A percentile compares a stretch with the other conserved stretches of the same genome.
These are phyloP conservation scores for Cygnus atratus DNA, from an alignment of 2,113 vertebrate genomes.

Conservation along the genomic window DNA sequence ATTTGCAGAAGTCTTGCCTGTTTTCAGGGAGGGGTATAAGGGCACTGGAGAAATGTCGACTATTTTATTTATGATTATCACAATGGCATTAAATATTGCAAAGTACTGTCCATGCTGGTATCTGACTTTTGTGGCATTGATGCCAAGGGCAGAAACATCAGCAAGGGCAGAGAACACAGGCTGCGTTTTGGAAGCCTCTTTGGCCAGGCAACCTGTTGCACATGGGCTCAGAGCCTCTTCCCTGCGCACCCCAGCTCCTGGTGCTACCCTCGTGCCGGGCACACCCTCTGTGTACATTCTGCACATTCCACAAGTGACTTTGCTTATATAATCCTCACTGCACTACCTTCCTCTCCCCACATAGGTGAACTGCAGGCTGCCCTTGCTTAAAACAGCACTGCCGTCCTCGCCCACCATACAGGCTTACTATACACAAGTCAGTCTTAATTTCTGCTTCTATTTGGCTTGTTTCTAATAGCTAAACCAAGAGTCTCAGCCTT, in stretches of 20 bases:
- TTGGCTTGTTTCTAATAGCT: not conserved
- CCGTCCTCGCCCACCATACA: not conserved
- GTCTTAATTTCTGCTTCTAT: not conserved
- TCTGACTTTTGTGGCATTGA: not conserved
- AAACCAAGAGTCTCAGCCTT: not conserved
- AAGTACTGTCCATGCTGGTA: not conserved
- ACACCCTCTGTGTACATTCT: constrained; percentile 63
- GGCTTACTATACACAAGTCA: not conserved
- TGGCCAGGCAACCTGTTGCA: not conserved
- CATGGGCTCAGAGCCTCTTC: not conserved
- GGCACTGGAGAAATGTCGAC: not conserved
- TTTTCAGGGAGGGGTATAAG: not conserved
- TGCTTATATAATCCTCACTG: constrained; percentile 67
- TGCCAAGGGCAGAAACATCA: not conserved
- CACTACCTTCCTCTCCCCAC: not conserved
- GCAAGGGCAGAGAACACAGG: not conserved
- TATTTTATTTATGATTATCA: not conserved
- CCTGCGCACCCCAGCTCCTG: not conserved
- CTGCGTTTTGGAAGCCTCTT: not conserved
- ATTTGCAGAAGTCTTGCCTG: not conserved
- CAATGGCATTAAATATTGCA: not conserved
- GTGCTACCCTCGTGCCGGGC: not conserved
- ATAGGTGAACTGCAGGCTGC: constrained; percentile 2
- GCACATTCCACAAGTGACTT: constrained; percentile 58
- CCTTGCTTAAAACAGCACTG: not conserved